Base-by-base conservation (phyloP, 1,140 invertebrate species). In the Calycopis cecrops region DNA sequence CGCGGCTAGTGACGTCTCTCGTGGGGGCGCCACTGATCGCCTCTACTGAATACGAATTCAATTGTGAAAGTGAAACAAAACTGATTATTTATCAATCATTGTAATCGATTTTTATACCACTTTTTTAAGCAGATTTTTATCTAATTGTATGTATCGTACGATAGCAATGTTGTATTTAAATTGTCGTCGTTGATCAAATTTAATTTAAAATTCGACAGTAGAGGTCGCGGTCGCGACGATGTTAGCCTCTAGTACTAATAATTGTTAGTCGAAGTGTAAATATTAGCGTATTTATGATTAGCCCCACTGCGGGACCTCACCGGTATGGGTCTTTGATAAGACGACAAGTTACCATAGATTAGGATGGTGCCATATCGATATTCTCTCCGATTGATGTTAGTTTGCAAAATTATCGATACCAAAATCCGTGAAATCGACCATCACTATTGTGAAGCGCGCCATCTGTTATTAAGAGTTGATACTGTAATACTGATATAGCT, bases 221-320 rank as follows among this genome's bases (percentile, higher is more conserved):
- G 52, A 10, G 38, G 40, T 38, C 21, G 28, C 28, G 52, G 11
- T 9, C 7, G 21, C 28, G 14, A 40, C 55, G 50, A 50, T 55
- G 35, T 44, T 14, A 50, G 48, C 37, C 52, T 57, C 58, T 68
- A 70, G 62, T 73, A 62, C 59, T 72, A 76, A 78, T 79, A 74
- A 79, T 78, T 79, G 70, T 75, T 77, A 81, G 76, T 78, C 69
- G 65, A 65, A 47, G 54, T 84, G 79, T 84, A 84, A 73, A 84
- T 85, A 82, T 74, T 80, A 85, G 78, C 65, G 63, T 84, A 81
- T 81, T 81, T 79, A 81, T 83, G 73, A 62, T 76, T 69, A 28
- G 53, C 63, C 67, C 57, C 59, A 60, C 67, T 63, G 59, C 63
- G 61, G 21, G 69, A 65, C 59, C 53, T 59, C 47, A 51, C 47